Base-by-base conservation (phyloP, 1,140 invertebrate genomes). In the Lysiphlebus fabarum region DNA sequence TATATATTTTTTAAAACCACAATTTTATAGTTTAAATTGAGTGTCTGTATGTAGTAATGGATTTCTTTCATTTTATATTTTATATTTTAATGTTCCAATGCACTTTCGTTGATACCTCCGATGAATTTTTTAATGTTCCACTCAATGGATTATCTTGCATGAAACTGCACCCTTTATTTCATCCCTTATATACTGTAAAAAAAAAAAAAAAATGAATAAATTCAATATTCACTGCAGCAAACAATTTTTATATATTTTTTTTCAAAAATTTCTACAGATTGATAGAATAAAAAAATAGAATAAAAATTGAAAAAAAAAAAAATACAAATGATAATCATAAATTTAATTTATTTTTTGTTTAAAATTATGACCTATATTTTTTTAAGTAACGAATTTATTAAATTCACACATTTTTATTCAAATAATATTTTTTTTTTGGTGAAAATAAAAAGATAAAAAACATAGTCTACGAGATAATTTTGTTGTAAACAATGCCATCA, bases 71-170 rank as follows among this genome's bases (percentile, higher is more conserved):
- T 48, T 49, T 26, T 56, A 48, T 38, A 33, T 37, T 5, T 47
- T 57, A 11, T 57, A 14, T n/a, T n/a, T 56, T 56, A 36, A 2
- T 56, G 9, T 26, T 26, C 17, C 37, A 17, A 40, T 26, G 34
- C n/a, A 44, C n/a, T n/a, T 45, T 17, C 26, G 14, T 17, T 7
- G 44, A 37, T 50, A 38, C 38, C 48, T 34, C 53, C 48, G 44
- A 58, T 58, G 53, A 58, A 58, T 58, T 58, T 58, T 44, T 51
- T 40, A 58, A 48, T 58, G 38, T 44, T 48, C 37, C 49, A 40
- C 40, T 58, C 53, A 58, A 58, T 58, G 49, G 56, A 58, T 58
- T 58, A 58, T 53, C 49, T 48, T 17, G 43, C 56, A 41, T 53
- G 47, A 17, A 9, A 50, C 56, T 33, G 36, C 14, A 26, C n/a